These are phyloP conservation scores for Neoarius graeffei DNA, from an alignment of 2,113 vertebrate genomes.

Conservation along the genomic window DNA sequence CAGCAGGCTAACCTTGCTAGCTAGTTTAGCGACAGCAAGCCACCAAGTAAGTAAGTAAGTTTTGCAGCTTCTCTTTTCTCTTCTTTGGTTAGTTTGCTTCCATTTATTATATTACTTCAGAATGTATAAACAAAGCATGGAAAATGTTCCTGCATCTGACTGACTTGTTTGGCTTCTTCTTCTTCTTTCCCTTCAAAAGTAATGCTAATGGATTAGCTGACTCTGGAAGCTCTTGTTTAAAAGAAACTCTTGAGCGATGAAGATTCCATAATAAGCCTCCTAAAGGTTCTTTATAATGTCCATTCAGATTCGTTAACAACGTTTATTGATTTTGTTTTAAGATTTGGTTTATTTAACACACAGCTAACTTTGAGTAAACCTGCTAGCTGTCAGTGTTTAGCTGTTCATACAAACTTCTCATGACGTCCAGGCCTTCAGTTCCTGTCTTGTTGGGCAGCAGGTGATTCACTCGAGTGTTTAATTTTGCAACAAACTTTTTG, in stretches of 20 bases:
- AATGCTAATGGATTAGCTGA: background rate
- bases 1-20: conserved; percentile 46
- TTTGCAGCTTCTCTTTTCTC: conserved; percentile 6
- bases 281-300: background rate
- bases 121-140: background rate
- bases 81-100: background rate
- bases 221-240: background rate
- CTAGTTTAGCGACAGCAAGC: conserved; percentile 43
- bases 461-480: background rate
- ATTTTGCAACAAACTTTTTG: background rate
- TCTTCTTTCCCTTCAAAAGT: background rate
- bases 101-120: background rate
- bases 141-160: background rate
- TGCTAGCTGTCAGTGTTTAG: conserved; percentile 8
- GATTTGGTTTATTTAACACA: too few species aligned
- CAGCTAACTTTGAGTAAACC: background rate
- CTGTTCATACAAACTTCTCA: conserved; percentile 13
- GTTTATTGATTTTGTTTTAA: too few species aligned
- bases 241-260: background rate
- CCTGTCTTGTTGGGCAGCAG: background rate
- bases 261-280: background rate
- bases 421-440: background rate
- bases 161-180: background rate
- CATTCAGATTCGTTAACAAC: background rate
- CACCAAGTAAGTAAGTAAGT: conserved; percentile 47